Conservation (phyloP, 2,113 vertebrate species). For the Nansenia antarctica region DNA sequence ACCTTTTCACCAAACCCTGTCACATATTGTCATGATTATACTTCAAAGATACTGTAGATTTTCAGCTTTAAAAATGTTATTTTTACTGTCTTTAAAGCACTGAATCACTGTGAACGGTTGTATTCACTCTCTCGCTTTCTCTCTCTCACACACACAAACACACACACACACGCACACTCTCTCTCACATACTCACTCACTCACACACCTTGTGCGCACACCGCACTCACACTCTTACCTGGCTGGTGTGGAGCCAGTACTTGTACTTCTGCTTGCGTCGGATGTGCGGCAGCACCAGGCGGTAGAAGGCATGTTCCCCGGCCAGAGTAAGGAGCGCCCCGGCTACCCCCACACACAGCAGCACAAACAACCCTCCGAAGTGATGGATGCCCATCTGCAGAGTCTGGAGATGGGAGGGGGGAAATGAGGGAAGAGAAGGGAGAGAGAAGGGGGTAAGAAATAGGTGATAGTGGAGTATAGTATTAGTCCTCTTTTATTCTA, state of each 20-base stretch:
- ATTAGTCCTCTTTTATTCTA: no score
- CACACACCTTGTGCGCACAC: no score
- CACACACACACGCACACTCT: not conserved
- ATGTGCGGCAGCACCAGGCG: conserved; percentile 83
- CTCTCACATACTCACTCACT: not conserved
- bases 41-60: no score
- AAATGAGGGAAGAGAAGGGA: not conserved
- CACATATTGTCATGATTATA: no score
- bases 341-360: conserved; percentile 86
- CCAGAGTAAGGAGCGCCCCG: conserved; percentile 83
- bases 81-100: no score
- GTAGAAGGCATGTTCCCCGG: conserved; percentile 85
- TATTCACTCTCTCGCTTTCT: not conserved
- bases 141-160: not conserved
- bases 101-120: not conserved
- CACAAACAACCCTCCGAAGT: conserved; percentile 90
- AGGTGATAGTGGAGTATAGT: no score
- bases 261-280: conserved; percentile 79
- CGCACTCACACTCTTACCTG: conserved; percentile 75
- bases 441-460: no score
- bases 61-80: no score
- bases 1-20: no score
- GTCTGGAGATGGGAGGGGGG: conserved; percentile 75
- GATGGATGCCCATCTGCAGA: conserved; percentile 90
- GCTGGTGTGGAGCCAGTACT: conserved; percentile 92